Conservation (phyloP, 2,797 vertebrate genomes). For the Tolypeutes matacus region DNA sequence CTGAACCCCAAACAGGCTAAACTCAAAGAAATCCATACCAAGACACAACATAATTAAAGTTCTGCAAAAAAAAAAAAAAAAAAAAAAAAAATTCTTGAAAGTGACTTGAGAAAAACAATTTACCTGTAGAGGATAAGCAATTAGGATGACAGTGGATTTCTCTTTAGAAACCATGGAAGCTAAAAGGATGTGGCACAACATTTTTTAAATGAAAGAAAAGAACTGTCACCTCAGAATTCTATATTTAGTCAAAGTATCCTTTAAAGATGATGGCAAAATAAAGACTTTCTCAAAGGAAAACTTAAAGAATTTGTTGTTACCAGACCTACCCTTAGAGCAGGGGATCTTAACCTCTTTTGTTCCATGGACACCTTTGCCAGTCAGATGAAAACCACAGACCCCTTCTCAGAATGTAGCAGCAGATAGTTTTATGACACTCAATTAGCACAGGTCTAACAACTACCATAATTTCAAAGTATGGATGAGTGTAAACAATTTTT, state of each 20-base stretch:
- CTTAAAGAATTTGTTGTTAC: not conserved
- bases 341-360: too few species aligned
- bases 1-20: not conserved
- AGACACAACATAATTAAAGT: conserved; percentile 23
- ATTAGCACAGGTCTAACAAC: too few species aligned
- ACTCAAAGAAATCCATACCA: not conserved
- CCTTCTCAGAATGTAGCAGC: too few species aligned
- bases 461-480: too few species aligned
- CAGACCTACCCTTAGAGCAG: not conserved
- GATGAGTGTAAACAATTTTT: too few species aligned
- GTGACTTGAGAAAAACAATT: not conserved
- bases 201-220: conserved; percentile 20
- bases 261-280: not conserved
- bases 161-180: not conserved
- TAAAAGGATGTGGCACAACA: not conserved
- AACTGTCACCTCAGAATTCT: not conserved
- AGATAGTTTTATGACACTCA: too few species aligned
- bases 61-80: conserved; percentile 30
- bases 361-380: too few species aligned
- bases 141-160: not conserved
- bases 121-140: not conserved
- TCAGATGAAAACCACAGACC: too few species aligned
- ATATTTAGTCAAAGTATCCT: not conserved
- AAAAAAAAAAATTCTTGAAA: not conserved
- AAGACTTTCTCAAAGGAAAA: conserved; percentile 19